Evolutionary conservation across 2,888 invertebrate genomes (phyloP).

Genomic region (Teleiodes luculella): DNA sequence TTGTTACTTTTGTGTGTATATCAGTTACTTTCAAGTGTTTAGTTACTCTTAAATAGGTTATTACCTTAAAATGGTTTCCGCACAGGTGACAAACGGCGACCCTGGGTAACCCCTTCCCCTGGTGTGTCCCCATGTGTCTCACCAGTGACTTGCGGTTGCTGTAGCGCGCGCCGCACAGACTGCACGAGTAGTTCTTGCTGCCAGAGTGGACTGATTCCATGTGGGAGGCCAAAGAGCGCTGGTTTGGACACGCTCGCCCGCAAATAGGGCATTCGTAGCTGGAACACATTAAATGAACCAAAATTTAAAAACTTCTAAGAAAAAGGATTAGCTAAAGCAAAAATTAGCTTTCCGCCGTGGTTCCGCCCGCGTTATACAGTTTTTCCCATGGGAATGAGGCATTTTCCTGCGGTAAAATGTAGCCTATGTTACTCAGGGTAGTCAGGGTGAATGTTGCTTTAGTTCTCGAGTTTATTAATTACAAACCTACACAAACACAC

Average conservation of each 20-base stretch:
- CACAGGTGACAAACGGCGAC: constrained; percentile 54
- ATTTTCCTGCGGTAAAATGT: no score
- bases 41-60: background rate
- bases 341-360: no score
- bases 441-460: no score
- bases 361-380: no score
- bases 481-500: no score
- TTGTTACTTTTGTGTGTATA: no score
- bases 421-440: no score
- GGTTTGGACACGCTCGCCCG: constrained; percentile 38
- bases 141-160: constrained; percentile 38
- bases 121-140: constrained; percentile 38
- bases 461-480: no score
- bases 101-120: constrained; percentile 8
- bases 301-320: no score
- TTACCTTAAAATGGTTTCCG: constrained; percentile 57
- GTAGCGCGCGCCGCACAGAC: constrained; percentile 18
- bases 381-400: no score
- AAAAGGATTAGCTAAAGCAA: no score
- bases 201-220: constrained; percentile 37
- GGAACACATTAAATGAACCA: constrained; percentile 21
- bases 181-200: constrained; percentile 33
- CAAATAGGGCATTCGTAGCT: constrained; percentile 56
- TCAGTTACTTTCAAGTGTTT: no score
- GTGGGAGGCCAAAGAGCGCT: constrained; percentile 40